Conservation (phyloP, 2,113 vertebrate genomes). For the Paramormyrops kingsleyae region DNA sequence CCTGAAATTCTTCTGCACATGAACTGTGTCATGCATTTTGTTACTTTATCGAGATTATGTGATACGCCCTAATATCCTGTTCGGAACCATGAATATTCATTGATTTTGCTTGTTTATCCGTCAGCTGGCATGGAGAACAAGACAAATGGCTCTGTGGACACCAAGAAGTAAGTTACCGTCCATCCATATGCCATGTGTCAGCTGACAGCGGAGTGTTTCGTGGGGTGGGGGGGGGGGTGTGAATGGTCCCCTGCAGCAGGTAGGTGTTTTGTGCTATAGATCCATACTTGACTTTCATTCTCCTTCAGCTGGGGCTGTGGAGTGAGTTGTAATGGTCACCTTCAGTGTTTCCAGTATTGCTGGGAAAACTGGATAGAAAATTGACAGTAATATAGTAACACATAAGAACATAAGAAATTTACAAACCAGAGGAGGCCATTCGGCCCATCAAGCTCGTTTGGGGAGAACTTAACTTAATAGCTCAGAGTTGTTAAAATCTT, state of each 20-base stretch:
- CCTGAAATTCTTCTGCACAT: background rate
- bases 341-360: background rate
- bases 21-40: background rate
- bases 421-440: no score
- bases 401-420: no score
- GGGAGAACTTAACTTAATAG: no score
- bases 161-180: constrained; percentile 66
- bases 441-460: no score
- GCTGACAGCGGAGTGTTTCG: background rate
- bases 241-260: background rate
- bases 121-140: constrained; percentile 69
- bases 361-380: background rate
- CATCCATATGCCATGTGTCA: background rate
- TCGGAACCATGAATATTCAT: background rate
- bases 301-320: background rate
- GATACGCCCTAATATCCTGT: background rate
- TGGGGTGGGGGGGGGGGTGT: background rate
- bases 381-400: background rate
- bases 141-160: constrained; percentile 69
- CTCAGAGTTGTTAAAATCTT: no score
- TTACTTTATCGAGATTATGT: background rate
- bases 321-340: background rate
- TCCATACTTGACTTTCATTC: background rate
- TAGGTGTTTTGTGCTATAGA: background rate
- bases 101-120: constrained; percentile 44